Conservation (phyloP, 2,113 vertebrate genomes). For the Daboia siamensis region DNA sequence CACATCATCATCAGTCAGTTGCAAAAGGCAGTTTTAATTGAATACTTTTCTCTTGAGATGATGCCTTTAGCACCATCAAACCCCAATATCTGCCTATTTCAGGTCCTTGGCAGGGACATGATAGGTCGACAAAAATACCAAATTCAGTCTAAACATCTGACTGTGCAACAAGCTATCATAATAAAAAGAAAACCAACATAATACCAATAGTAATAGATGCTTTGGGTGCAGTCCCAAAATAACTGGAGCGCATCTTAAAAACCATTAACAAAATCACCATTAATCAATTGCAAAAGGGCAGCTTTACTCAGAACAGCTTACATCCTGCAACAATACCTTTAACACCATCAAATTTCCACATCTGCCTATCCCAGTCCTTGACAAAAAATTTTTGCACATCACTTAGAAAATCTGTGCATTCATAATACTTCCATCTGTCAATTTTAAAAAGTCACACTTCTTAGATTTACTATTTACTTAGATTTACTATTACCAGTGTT, state of each 20-base stretch:
- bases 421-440: too few species aligned
- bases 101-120: neutral
- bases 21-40: neutral
- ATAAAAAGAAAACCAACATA: neutral
- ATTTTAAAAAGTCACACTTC: too few species aligned
- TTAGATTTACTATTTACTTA: neutral
- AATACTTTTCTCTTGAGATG: neutral
- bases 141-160: neutral
- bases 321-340: neutral
- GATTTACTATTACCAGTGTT: too few species aligned
- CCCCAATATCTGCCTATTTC: neutral
- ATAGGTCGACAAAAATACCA: neutral
- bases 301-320: neutral
- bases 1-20: neutral
- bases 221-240: neutral
- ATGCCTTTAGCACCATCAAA: neutral
- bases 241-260: neutral
- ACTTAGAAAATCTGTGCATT: neutral
- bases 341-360: neutral
- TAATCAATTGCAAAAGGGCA: neutral
- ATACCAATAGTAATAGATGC: neutral
- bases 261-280: neutral
- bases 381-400: neutral
- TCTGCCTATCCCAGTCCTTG: neutral
- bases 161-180: neutral